Percentiles rank a stretch among this genome's conserved stretches.
Evolutionary conservation across 92 coral and sea anemone species (phyloP).

Genomic region (Epizoanthus illoricatus): DNA sequence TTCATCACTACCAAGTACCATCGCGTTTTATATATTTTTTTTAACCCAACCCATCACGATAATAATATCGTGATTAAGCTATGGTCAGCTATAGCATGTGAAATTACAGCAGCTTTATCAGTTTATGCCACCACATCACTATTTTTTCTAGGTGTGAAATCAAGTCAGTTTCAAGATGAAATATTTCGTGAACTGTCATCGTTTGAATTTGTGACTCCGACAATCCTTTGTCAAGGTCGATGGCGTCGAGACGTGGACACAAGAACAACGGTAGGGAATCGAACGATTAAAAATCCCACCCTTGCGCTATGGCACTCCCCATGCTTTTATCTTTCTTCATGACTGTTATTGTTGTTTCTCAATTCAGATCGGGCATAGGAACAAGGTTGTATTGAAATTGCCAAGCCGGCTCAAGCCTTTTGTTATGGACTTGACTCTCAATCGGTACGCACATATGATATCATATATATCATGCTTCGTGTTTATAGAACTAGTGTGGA

Average conservation of each 20-base stretch:
- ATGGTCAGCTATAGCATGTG: too few species aligned
- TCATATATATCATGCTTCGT: background rate
- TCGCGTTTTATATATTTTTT: background rate
- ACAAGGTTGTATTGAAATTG: constrained; percentile 1
- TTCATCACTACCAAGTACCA: background rate
- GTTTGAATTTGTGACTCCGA: constrained; percentile 22
- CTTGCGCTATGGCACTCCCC: background rate
- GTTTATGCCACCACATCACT: background rate
- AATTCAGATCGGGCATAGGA: constrained; percentile 28
- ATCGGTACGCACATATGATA: constrained; percentile 17
- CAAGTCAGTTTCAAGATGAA: constrained; percentile 10
- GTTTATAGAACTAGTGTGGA: background rate
- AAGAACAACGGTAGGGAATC: constrained; percentile 10
- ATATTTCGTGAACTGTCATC: constrained; percentile 24
- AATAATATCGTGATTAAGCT: too few species aligned
- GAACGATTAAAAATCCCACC: background rate
- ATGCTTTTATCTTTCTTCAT: background rate
- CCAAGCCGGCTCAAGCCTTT: background rate
- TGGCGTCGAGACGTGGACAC: constrained; percentile 33
- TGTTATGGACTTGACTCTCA: constrained; percentile 33
- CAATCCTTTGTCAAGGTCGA: constrained; percentile 15
- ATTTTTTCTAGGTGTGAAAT: constrained; percentile 5
- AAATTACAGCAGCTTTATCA: too few species aligned
- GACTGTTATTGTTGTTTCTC: background rate
- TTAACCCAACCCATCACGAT: constrained; percentile 33